Conservation (phyloP, 2,797 vertebrate species). For the Falco columbarius region DNA sequence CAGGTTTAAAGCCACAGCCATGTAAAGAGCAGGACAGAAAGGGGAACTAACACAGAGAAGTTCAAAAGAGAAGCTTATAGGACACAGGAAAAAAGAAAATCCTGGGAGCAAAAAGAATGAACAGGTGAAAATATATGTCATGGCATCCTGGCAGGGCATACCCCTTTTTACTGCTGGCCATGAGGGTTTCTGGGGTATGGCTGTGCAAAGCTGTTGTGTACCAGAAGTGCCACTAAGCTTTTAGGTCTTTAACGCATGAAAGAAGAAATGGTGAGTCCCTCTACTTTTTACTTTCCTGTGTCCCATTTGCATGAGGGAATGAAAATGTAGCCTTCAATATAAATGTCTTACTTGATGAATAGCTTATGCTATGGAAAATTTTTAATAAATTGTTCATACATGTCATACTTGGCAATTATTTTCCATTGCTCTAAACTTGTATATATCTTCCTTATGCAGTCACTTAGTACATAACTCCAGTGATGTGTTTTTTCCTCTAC, state of each 20-base stretch:
- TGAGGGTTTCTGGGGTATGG: background rate
- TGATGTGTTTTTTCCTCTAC: constrained; percentile 34
- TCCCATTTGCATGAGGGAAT: background rate
- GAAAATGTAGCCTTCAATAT: constrained; percentile 25
- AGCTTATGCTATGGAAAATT: background rate
- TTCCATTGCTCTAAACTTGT: background rate
- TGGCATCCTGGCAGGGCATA: background rate
- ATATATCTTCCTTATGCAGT: background rate
- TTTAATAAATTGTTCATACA: background rate
- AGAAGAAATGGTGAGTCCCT: background rate
- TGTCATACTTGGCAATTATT: constrained; percentile 26
- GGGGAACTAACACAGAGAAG: background rate
- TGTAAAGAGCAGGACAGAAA: background rate
- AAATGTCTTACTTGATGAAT: background rate
- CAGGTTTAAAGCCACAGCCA: background rate
- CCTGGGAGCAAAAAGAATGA: background rate
- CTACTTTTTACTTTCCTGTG: background rate
- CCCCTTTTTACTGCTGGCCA: background rate
- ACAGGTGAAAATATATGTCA: background rate
- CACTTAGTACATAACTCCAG: background rate
- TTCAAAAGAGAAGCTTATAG: background rate
- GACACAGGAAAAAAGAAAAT: background rate
- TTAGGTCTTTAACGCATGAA: background rate
- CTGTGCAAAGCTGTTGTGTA: background rate
- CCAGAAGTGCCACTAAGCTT: background rate